phyloP scores from a whole-genome alignment of 2,888 invertebrate genomes.

The Mayetiola destructor region DNA sequence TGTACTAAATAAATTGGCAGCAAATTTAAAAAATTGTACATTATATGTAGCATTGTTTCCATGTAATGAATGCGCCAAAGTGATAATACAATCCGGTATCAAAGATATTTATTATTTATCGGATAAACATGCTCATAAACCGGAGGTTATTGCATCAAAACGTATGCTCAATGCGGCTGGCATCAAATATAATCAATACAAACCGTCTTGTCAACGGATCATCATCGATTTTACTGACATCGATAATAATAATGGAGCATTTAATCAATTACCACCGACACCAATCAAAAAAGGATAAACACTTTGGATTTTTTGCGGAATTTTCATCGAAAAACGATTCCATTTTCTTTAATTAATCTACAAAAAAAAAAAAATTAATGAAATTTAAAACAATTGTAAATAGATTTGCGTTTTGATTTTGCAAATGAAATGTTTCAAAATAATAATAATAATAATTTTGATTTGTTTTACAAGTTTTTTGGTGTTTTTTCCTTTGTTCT shows the following conservation, averaged over 20 bases:
- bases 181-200: conserved; percentile 52
- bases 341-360: no score
- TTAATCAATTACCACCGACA: conserved; percentile 13
- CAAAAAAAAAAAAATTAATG: no score
- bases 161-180: conserved; percentile 66
- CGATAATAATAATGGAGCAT: conserved; percentile 27
- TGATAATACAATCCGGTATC: conserved; percentile 89
- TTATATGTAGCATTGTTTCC: conserved; percentile 88
- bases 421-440: no score
- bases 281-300: conserved; percentile 1
- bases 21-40: conserved; percentile 59
- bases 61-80: conserved; percentile 94
- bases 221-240: conserved; percentile 53
- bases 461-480: no score
- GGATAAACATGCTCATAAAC: conserved; percentile 61
- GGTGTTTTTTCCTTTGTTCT: no score
- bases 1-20: conserved; percentile 75
- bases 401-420: no score
- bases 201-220: conserved; percentile 44
- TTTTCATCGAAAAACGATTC: no score
- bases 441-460: no score
- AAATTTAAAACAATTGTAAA: no score
- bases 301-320: no score
- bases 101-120: conserved; percentile 62
- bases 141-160: conserved; percentile 57